A percentile compares a stretch with the other conserved stretches of the same genome.
phyloP scores from a whole-genome alignment of 2,797 vertebrate genomes.

The Enteromius treurensis region DNA sequence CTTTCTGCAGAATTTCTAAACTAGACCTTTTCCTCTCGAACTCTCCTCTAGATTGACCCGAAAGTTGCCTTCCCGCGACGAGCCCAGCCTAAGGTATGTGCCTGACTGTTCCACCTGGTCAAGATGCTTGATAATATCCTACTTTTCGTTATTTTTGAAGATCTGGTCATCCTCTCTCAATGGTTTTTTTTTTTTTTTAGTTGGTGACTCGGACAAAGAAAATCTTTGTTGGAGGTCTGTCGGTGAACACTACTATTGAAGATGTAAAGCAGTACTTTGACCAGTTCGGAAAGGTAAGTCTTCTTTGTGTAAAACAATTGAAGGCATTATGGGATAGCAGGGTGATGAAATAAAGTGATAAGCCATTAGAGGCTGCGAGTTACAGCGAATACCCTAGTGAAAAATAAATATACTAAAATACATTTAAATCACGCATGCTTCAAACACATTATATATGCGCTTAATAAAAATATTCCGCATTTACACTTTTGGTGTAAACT shows the following conservation, averaged over 20 bases:
- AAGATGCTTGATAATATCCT: constrained; percentile 14
- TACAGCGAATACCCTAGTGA: no score
- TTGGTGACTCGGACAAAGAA: constrained; percentile 99
- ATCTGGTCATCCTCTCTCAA: constrained; percentile 56
- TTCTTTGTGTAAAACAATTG: neutral
- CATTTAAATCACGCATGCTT: no score
- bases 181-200: constrained; percentile 72
- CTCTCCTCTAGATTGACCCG: constrained; percentile 90
- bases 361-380: neutral
- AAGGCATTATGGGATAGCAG: neutral
- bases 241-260: constrained; percentile 97
- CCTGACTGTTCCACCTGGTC: constrained; percentile 16
- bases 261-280: constrained; percentile 99
- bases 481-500: no score
- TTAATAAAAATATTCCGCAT: no score
- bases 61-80: constrained; percentile 98
- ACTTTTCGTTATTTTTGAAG: constrained; percentile 8
- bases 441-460: no score
- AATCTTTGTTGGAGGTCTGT: constrained; percentile 98
- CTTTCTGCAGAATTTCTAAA: constrained; percentile 57
- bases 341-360: neutral
- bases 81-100: constrained; percentile 97
- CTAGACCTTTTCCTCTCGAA: constrained; percentile 57
- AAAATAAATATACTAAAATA: no score
- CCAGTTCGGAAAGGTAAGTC: constrained; percentile 96